Conservation (phyloP, 2,113 vertebrate genomes). For the Cisticola juncidis region DNA sequence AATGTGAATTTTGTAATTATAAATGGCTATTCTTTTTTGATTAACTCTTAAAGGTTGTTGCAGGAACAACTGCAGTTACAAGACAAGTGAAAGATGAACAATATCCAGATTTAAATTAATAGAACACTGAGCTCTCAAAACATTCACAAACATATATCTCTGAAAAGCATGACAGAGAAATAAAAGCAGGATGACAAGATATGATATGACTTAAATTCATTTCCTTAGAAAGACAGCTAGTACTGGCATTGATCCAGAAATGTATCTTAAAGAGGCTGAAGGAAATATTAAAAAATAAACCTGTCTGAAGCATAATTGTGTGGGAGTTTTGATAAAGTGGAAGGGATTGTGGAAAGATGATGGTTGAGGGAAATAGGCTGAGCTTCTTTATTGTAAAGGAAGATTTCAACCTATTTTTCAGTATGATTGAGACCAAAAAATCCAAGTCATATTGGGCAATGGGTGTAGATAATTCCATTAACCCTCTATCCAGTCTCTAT, state of each 20-base stretch:
- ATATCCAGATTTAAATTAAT: background rate
- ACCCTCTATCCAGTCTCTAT: background rate
- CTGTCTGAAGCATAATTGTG: background rate
- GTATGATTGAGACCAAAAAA: background rate
- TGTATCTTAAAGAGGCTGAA: background rate
- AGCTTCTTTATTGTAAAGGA: background rate
- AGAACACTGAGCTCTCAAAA: background rate
- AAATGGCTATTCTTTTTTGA: background rate
- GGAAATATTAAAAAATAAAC: conserved; percentile 5
- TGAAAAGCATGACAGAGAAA: background rate
- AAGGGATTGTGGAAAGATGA: background rate
- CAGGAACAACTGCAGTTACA: background rate
- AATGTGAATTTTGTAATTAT: background rate
- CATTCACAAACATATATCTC: background rate
- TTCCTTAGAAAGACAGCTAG: background rate
- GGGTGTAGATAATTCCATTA: background rate
- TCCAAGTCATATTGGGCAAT: background rate
- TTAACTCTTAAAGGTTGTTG: background rate
- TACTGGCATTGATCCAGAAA: background rate
- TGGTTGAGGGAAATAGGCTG: background rate
- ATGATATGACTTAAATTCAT: background rate
- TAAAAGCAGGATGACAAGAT: background rate
- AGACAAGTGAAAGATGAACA: background rate
- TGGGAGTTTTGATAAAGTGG: background rate
- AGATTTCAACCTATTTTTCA: background rate